Conservation (phyloP, 2,113 vertebrate species). For the Gambusia holbrooki region DNA sequence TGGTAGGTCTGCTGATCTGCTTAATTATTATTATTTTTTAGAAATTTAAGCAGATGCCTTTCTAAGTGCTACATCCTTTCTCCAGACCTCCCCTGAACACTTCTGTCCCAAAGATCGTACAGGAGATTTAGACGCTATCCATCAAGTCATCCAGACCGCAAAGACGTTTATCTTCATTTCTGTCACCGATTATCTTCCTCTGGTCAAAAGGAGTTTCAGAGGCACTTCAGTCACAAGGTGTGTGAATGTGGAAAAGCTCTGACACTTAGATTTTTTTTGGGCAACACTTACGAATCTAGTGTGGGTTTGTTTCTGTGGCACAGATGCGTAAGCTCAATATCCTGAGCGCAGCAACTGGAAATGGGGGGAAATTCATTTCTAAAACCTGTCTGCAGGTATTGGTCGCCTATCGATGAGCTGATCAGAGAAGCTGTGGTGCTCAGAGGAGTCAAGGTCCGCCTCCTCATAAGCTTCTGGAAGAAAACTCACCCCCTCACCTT, state of each 20-base stretch:
- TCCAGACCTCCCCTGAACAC: conserved; percentile 69
- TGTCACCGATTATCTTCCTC: conserved; percentile 76
- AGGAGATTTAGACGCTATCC: conserved; percentile 70
- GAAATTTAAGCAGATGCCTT: background rate
- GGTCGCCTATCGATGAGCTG: conserved; percentile 71
- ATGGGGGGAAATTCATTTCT: background rate
- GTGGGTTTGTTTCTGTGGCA: background rate
- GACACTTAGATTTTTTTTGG: background rate
- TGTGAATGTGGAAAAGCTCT: background rate
- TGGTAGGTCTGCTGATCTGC: background rate
- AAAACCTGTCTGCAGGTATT: conserved; percentile 44
- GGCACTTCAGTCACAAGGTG: conserved; percentile 67
- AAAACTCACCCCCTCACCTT: conserved; percentile 75
- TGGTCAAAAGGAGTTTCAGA: conserved; percentile 61
- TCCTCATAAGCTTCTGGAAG: conserved; percentile 75
- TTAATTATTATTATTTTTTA: background rate
- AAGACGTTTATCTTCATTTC: conserved; percentile 71
- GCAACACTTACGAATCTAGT: background rate
- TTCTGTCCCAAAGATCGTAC: conserved; percentile 75
- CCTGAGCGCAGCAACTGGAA: background rate
- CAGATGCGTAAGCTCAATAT: background rate
- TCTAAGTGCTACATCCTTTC: conserved; percentile 23
- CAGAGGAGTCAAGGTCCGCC: conserved; percentile 64
- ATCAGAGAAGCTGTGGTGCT: conserved; percentile 73
- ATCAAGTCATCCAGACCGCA: conserved; percentile 72